Base-by-base conservation (phyloP, 2,888 invertebrate genomes). In the Cenopis cana region DNA sequence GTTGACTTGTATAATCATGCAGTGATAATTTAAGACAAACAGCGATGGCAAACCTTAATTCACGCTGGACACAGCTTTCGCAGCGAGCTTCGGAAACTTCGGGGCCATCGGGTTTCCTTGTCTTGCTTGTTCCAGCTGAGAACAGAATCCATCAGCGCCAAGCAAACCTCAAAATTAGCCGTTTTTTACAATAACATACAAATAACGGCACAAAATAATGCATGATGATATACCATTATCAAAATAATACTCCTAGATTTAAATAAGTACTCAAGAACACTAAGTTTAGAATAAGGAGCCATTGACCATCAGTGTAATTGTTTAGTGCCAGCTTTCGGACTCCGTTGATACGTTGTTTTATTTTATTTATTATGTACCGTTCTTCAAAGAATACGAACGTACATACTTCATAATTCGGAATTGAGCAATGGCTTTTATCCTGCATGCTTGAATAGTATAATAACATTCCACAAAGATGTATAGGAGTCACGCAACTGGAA, bases 141-240 rank as follows among this genome's bases (percentile, higher is more conserved):
- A 90, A 91, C 91, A 92, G 85, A 89, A 86, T 82, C 81, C 86
- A 90, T 82, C 79, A 87, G 85, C 90, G 90, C 91, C 81, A 84
- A 89, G 91, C 92, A 83, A 85, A 83, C 84, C 76, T 84, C 76
- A 77, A 75, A 50, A 52, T 33, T 52, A 60, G 24, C 24, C 18
- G n/a, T 24, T 11, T 29, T 6, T 46, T 17, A 17, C 29, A 29
- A 55, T 55, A 8, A 18, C 29, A 54, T 29, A 29, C 2, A 2
- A 56, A 9, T 59, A 41, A 41, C 0, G 4, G 41, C 14, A 29
- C 46, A 59, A 46, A 41, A 9, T 6, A 18, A 12, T 46, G 12
- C n/a, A n/a, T n/a, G n/a, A n/a, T n/a, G n/a, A n/a, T n/a, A n/a
- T n/a, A n/a, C n/a, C n/a, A n/a, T n/a, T n/a, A 33, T 33, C 24